Evolutionary conservation across 2,888 invertebrate genomes (phyloP), one percentile per base, ranked within the genome.

Genomic region (Phymatocera aterrima): DNA sequence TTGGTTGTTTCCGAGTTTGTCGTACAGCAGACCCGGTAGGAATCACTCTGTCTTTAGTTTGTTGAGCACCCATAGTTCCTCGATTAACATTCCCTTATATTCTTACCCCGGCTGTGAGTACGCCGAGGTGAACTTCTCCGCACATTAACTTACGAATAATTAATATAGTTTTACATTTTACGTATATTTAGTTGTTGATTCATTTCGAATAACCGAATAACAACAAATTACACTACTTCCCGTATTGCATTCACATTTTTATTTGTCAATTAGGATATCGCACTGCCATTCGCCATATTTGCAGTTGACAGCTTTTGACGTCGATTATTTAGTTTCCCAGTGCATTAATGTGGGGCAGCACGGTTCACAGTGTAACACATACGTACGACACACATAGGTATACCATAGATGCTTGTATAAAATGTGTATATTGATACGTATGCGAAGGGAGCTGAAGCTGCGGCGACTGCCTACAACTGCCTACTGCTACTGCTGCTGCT

Each of bases 11-110:
- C 88, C 96, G 94, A 81, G 94, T 93, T 83, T 95, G 94, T 89
- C 95, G 94, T 90, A 95, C 93, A 85, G 95, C 85, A 82, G 90
- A 94, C 87, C 94, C 95, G 90, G 93, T 93, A 88, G 94, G 93
- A 88, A 95, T 93, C 88, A 95, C 94, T 91, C 96, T 95, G 93
- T 97, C 97, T 92, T 97, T 97, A 91, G 96, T 96, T 93, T 97
- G 97, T 94, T 97, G 97, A 90, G 97, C 97, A 91, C 97, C 97
- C 97, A 97, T 97, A 91, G 90, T 92, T 86, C 84, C 87, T 86
- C 86, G 87, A 88, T 87, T 86, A 88, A 84, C 84, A 90, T 90
- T 86, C 89, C 88, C 87, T 84, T 83, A 80, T 81, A 80, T 81
- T 86, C 82, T 64, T 78, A 81, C 81, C 81, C 81, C 84, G 84